Evolutionary conservation across 2,797 vertebrate species (phyloP).

Genomic region (Huso huso): DNA sequence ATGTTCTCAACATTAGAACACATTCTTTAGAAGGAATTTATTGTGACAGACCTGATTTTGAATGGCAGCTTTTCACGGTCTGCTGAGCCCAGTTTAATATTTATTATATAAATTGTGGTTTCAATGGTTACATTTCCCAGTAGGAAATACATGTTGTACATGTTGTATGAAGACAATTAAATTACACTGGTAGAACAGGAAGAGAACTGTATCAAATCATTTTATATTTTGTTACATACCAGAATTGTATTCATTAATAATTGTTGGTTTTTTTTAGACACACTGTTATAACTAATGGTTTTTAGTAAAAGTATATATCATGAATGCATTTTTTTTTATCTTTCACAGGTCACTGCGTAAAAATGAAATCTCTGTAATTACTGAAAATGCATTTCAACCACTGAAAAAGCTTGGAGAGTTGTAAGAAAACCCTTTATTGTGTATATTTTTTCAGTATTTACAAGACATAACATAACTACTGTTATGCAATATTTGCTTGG

Average conservation of each 20-base stretch:
- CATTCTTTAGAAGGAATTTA: too few relatives aligned
- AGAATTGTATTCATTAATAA: background rate
- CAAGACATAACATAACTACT: background rate
- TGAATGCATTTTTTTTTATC: constrained; percentile 35
- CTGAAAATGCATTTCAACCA: constrained; percentile 68
- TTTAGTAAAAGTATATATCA: constrained; percentile 24
- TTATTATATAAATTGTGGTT: too few relatives aligned
- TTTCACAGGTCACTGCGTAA: constrained; percentile 57
- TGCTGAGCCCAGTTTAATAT: too few relatives aligned
- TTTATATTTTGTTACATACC: background rate
- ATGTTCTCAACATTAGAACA: too few relatives aligned
- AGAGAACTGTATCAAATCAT: background rate
- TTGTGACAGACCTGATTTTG: too few relatives aligned
- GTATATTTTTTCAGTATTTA: background rate
- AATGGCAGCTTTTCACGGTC: too few relatives aligned
- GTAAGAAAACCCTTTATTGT: constrained; percentile 38
- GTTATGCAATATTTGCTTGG: background rate
- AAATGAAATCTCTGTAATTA: constrained; percentile 64
- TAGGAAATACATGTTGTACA: too few relatives aligned
- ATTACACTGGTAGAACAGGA: background rate
- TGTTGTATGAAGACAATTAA: background rate
- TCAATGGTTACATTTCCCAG: too few relatives aligned
- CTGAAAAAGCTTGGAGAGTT: constrained; percentile 61
- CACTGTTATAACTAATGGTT: constrained; percentile 1
- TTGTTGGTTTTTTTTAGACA: background rate